Evolutionary conservation across 2,888 invertebrate species (phyloP).

Genomic region (Watsonalla binaria): DNA sequence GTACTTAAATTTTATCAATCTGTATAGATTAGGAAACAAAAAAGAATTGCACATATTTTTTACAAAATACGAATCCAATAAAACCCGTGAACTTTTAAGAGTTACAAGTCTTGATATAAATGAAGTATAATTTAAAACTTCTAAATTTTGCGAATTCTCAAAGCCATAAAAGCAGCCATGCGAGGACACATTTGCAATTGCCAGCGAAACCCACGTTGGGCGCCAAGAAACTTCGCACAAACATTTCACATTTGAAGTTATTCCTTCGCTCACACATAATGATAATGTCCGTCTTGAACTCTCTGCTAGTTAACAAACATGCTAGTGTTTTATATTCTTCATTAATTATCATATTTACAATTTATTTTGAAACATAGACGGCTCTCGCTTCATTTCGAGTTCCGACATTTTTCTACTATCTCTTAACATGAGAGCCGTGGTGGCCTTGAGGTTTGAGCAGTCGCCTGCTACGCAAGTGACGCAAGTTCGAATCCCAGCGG

Average conservation of each 20-base stretch:
- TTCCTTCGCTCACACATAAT: conserved; percentile 20
- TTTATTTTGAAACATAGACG: too few species aligned
- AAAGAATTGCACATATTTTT: too few species aligned
- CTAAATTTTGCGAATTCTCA: conserved; percentile 36
- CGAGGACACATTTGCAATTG: conserved; percentile 46
- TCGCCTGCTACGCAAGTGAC: too few species aligned
- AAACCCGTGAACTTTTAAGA: neutral
- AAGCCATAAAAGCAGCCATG: conserved; percentile 49
- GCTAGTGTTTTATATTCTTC: conserved; percentile 8
- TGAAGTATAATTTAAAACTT: conserved; percentile 40
- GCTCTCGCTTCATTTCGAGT: too few species aligned
- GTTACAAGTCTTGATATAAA: conserved; percentile 28
- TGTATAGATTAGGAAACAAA: too few species aligned
- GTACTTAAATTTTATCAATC: too few species aligned
- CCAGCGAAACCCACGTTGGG: conserved; percentile 33
- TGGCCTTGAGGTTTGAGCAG: too few species aligned
- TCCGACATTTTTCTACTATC: too few species aligned
- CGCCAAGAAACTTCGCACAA: conserved; percentile 46
- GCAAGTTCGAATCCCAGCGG: too few species aligned
- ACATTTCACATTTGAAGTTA: conserved; percentile 22
- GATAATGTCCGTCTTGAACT: conserved; percentile 21
- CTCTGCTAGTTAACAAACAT: conserved; percentile 22
- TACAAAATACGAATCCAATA: too few species aligned
- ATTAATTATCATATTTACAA: neutral
- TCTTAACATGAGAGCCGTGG: too few species aligned